Percentiles rank a stretch among this genome's conserved stretches.
phyloP scores from a whole-genome alignment of 2,888 invertebrate species.

The Drosophila limbata region DNA sequence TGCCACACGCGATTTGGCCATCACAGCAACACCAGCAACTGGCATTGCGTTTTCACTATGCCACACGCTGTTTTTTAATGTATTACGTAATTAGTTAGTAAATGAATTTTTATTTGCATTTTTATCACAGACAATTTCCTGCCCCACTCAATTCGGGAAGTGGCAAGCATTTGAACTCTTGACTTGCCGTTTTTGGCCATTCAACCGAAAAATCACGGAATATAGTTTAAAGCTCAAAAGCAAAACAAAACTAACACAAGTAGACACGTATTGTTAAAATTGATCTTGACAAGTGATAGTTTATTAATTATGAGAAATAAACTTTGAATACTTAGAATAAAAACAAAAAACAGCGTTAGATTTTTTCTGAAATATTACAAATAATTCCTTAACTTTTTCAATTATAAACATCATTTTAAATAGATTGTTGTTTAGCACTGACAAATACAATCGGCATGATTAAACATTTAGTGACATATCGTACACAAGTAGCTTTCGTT shows the following conservation, averaged over 20 bases:
- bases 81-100: slow-evolving; percentile 69
- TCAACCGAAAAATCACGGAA: slow-evolving; percentile 15
- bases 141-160: slow-evolving; percentile 57
- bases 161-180: slow-evolving; percentile 61
- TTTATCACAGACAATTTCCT: slow-evolving; percentile 66
- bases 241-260: background rate
- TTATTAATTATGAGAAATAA: background rate
- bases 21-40: slow-evolving; percentile 21
- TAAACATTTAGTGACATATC: background rate
- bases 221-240: background rate
- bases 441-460: background rate
- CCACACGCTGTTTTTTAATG: slow-evolving; percentile 39
- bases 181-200: slow-evolving; percentile 40
- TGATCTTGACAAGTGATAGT: slow-evolving; percentile 1
- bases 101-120: slow-evolving; percentile 66
- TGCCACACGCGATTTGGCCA: slow-evolving; percentile 52
- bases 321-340: too few species aligned
- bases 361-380: background rate
- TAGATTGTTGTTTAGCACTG: background rate
- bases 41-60: slow-evolving; percentile 67
- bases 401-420: background rate
- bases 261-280: background rate
- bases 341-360: too few species aligned
- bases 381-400: too few species aligned
- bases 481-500: background rate